phyloP scores from a whole-genome alignment of 2,888 invertebrate genomes.

The Scrobipalpa atriplicella region DNA sequence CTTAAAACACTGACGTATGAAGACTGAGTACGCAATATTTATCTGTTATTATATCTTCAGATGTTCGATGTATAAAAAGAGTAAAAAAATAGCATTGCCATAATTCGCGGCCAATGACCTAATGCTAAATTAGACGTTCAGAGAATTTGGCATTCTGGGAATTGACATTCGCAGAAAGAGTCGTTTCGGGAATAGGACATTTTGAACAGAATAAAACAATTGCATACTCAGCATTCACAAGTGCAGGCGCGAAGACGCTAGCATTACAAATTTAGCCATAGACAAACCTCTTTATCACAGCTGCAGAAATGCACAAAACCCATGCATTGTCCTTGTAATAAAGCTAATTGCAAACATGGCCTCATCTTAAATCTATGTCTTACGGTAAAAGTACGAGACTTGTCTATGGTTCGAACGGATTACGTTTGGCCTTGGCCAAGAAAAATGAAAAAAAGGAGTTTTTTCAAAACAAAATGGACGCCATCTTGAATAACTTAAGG shows the following conservation, averaged over 20 bases:
- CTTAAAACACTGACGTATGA: background rate
- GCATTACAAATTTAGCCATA: conserved; percentile 61
- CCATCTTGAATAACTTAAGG: too few relatives aligned
- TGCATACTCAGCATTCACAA: conserved; percentile 2
- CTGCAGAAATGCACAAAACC: conserved; percentile 74
- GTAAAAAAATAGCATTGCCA: too few relatives aligned
- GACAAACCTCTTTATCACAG: conserved; percentile 81
- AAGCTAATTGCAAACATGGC: conserved; percentile 76
- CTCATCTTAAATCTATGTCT: conserved; percentile 77
- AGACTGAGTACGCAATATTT: background rate
- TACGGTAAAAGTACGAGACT: conserved; percentile 74
- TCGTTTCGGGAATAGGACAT: background rate
- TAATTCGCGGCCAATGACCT: too few relatives aligned
- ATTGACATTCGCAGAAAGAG: background rate
- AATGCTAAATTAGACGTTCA: background rate
- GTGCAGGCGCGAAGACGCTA: conserved; percentile 39
- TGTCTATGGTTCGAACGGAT: conserved; percentile 64
- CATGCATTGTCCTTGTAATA: conserved; percentile 74
- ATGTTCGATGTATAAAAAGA: too few relatives aligned
- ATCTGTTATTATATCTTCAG: too few relatives aligned
- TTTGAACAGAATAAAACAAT: background rate
- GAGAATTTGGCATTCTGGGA: background rate
- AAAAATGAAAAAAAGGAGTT: background rate
- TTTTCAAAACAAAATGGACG: too few relatives aligned
- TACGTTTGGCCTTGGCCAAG: background rate